Evolutionary conservation across 2,797 vertebrate genomes (phyloP).

Genomic region (Podarcis lilfordi): DNA sequence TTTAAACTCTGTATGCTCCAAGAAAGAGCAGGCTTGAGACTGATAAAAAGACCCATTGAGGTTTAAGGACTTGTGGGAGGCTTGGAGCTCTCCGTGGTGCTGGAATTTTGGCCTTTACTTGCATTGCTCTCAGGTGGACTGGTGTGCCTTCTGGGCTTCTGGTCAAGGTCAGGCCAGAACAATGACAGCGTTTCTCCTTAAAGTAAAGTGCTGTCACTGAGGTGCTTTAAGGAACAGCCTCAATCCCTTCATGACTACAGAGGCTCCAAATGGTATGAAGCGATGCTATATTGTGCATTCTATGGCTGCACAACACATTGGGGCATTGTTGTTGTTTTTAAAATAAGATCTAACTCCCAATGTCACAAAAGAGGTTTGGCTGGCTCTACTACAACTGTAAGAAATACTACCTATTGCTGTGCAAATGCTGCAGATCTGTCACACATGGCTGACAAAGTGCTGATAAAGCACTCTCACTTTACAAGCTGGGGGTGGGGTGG

Average conservation of each 20-base stretch:
- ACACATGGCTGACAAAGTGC: constrained; percentile 29
- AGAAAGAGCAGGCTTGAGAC: background rate
- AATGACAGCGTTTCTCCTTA: background rate
- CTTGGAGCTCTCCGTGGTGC: background rate
- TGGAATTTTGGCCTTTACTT: background rate
- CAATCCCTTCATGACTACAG: background rate
- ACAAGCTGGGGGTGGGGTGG: constrained; percentile 18
- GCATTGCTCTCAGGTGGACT: background rate
- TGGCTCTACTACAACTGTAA: constrained; percentile 51
- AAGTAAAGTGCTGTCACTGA: background rate
- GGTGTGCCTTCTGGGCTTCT: background rate
- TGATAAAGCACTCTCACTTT: constrained; percentile 54
- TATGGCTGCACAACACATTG: background rate
- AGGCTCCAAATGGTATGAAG: background rate
- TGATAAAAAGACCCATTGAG: background rate
- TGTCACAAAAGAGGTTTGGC: constrained; percentile 43
- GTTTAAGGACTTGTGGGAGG: background rate
- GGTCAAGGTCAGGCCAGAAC: background rate
- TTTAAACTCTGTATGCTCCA: background rate
- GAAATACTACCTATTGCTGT: constrained; percentile 43
- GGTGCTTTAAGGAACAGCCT: background rate
- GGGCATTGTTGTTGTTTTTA: background rate
- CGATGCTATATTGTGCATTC: background rate
- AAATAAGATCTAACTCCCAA: constrained; percentile 32
- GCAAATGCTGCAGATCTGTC: constrained; percentile 21